Evolutionary conservation across 2,797 vertebrate genomes (phyloP), one percentile per base, ranked within the genome.

Genomic region (Cryptoprocta ferox): DNA sequence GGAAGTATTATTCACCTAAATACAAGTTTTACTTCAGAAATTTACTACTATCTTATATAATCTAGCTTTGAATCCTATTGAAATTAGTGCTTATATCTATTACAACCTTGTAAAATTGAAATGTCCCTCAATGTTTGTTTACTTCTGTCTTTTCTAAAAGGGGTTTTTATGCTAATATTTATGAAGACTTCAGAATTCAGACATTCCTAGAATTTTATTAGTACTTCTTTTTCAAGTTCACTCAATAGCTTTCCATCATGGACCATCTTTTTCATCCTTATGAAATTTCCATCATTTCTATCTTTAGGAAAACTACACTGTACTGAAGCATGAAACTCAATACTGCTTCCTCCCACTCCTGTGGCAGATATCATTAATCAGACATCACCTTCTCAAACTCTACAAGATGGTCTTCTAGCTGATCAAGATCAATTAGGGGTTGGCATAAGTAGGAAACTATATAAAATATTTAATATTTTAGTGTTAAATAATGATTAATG

Each of bases 131-230:
- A 76, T 53, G 13, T 85, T 96, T 53, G 13, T 85, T 96, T 91
- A 95, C 18, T 5, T 28, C 45, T 42, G 39, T 5, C 4, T 86
- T 97, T 80, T 71, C 13, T 89, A 86, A 83, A 89, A 95, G 97
- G 28, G 3, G n/a, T 0, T 10, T 59, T 12, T 28, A 45, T 48
- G 18, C 13, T 56, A 82, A 10, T 61, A 76, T 37, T 97, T 0
- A 0, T 3, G n/a, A 80, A 35, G 4, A 84, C 16, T 42, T 80
- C 18, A 80, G 7, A n/a, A n/a, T 73, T 89, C 84, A 93, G 24
- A 95, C 10, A 48, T 35, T 39, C 26, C 28, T 75, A 79, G 6
- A 63, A 70, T 66, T 93, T 21, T 56, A 53, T 82, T 45, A 42
- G 10, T 37, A 35, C 12, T 59, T 88, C 30, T 88, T 79, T 81